Conservation (phyloP, 2,888 invertebrate species). For the Gibbula magus region DNA sequence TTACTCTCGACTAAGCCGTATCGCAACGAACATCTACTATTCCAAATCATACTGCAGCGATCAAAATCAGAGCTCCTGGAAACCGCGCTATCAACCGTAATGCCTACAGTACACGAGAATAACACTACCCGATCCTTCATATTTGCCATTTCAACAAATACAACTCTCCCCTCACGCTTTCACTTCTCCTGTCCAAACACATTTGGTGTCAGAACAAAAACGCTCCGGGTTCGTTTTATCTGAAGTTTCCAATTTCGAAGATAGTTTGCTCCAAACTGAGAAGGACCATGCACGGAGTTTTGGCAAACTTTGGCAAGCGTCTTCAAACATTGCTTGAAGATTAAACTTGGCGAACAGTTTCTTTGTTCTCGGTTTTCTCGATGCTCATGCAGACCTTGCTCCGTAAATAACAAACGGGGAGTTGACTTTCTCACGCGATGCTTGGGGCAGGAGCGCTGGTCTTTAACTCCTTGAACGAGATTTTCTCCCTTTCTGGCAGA, state of each 20-base stretch:
- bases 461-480: no score
- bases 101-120: background rate
- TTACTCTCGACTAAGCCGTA: background rate
- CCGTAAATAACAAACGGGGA: background rate
- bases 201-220: background rate
- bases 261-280: background rate
- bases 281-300: background rate
- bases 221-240: background rate
- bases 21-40: background rate
- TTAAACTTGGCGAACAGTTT: no score
- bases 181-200: background rate
- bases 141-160: no score
- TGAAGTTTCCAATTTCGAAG: background rate
- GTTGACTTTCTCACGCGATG: slow-evolving; percentile 1
- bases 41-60: background rate
- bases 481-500: no score
- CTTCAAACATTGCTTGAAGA: background rate
- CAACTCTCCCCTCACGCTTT: background rate
- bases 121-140: no score
- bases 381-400: no score
- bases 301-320: background rate
- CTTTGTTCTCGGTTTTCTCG: no score
- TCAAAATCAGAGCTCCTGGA: background rate
- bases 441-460: background rate
- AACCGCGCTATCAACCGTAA: background rate